A percentile compares a stretch with the other conserved stretches of the same genome.
phyloP scores from a whole-genome alignment of 2,797 vertebrate species.

The Neosilurus hyrtlii region DNA sequence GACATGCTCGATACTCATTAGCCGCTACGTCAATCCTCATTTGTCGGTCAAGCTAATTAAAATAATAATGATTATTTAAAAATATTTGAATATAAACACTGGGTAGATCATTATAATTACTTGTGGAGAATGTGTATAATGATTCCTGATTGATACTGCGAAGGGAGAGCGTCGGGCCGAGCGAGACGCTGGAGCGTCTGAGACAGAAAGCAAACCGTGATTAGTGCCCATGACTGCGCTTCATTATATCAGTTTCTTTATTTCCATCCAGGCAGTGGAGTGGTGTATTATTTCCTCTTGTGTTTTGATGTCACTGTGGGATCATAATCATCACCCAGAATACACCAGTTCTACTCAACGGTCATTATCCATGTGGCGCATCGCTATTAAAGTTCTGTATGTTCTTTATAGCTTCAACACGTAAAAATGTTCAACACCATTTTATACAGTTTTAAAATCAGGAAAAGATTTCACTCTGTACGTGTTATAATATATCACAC shows the following conservation, averaged over 20 bases:
- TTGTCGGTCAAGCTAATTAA: not conserved
- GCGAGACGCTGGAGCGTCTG: too few species aligned
- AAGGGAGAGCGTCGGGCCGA: not conserved
- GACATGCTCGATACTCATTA: not conserved
- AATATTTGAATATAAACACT: not conserved
- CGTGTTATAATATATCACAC: constrained; percentile 1
- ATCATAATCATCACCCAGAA: not conserved
- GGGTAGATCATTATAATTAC: not conserved
- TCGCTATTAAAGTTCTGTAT: not conserved
- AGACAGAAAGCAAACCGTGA: not conserved
- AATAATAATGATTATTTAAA: not conserved
- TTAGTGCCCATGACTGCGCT: not conserved
- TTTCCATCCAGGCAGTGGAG: too few species aligned
- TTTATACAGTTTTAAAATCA: constrained; percentile 20
- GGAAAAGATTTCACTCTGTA: constrained; percentile 4
- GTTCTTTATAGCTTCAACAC: not conserved
- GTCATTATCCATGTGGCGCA: not conserved
- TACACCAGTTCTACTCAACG: too few species aligned
- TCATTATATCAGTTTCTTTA: not conserved
- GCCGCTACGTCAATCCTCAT: not conserved
- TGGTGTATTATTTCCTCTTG: too few species aligned
- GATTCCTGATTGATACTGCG: not conserved
- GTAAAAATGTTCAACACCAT: constrained; percentile 10
- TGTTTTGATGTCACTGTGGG: too few species aligned
- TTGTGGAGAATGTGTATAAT: too few species aligned